Conservation (phyloP, 2,113 vertebrate species). For the Camarhynchus parvulus region DNA sequence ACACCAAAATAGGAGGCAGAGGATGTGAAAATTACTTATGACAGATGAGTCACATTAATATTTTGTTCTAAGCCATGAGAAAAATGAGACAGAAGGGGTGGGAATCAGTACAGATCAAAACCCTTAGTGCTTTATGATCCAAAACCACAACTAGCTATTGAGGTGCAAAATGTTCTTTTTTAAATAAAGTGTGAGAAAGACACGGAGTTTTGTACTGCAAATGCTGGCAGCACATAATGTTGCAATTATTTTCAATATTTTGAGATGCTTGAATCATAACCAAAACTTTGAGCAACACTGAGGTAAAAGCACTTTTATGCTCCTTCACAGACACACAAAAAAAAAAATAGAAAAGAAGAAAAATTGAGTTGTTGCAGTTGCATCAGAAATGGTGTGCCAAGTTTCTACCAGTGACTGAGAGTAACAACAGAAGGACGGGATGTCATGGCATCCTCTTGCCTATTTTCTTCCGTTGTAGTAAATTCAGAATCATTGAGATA, state of each 20-base stretch:
- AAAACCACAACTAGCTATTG: conserved; percentile 53
- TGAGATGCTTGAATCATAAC: conserved; percentile 38
- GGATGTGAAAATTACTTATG: conserved; percentile 51
- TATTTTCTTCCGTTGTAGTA: not conserved
- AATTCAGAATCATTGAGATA: not conserved
- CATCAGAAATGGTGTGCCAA: not conserved
- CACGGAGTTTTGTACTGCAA: not conserved
- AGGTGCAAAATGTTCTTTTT: conserved; percentile 69
- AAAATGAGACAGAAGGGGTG: conserved; percentile 36
- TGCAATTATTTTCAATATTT: conserved; percentile 40
- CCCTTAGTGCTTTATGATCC: not conserved
- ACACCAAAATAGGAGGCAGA: not conserved
- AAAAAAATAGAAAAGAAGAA: not conserved
- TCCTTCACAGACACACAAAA: not conserved
- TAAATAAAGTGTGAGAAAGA: conserved; percentile 45
- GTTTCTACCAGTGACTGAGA: not conserved
- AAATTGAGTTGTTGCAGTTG: not conserved
- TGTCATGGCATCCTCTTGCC: not conserved
- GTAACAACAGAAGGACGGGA: not conserved
- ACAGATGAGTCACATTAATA: conserved; percentile 59
- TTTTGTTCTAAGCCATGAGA: conserved; percentile 43
- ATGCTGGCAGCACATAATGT: conserved; percentile 52
- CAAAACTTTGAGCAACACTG: conserved; percentile 8
- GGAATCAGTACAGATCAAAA: conserved; percentile 40
- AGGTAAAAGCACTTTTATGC: conserved; percentile 10